Percentiles rank a stretch among this genome's conserved stretches.
Evolutionary conservation across 92 coral and sea anemone species (phyloP).

Genomic region (Virgularia gustaviana): DNA sequence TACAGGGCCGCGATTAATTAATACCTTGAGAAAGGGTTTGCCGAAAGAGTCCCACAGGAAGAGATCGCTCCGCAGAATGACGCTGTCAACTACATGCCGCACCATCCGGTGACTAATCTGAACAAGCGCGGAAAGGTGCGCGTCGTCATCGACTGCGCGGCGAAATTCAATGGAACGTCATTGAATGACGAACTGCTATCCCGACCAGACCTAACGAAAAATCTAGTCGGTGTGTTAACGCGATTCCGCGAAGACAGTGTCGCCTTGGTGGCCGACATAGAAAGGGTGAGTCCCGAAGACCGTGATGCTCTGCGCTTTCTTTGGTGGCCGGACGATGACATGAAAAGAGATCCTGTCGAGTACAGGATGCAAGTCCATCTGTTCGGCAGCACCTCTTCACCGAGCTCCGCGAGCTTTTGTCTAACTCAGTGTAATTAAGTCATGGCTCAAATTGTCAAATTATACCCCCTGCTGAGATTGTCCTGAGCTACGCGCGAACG

Average conservation of each 20-base stretch:
- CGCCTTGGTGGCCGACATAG: background rate
- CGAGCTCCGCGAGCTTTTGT: background rate
- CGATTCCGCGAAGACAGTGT: background rate
- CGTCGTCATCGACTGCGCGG: background rate
- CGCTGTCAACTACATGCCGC: background rate
- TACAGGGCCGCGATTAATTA: background rate
- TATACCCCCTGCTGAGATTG: no score
- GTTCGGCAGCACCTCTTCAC: background rate
- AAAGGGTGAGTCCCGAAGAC: background rate
- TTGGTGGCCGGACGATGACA: background rate
- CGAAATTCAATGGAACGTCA: background rate
- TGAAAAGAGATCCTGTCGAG: background rate
- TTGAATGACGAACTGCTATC: background rate
- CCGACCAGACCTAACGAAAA: background rate
- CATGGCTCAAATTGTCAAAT: no score
- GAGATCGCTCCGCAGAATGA: background rate
- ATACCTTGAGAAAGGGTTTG: background rate
- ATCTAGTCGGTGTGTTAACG: background rate
- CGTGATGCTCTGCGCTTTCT: background rate
- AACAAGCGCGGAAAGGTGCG: background rate
- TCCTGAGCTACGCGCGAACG: no score
- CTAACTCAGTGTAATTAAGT: no score
- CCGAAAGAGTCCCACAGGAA: background rate
- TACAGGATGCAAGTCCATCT: background rate
- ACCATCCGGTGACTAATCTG: background rate